Percentiles rank a stretch among this genome's conserved stretches.
Conservation (phyloP, 2,888 invertebrate genomes). For the Sclerodermus sp. region DNA sequence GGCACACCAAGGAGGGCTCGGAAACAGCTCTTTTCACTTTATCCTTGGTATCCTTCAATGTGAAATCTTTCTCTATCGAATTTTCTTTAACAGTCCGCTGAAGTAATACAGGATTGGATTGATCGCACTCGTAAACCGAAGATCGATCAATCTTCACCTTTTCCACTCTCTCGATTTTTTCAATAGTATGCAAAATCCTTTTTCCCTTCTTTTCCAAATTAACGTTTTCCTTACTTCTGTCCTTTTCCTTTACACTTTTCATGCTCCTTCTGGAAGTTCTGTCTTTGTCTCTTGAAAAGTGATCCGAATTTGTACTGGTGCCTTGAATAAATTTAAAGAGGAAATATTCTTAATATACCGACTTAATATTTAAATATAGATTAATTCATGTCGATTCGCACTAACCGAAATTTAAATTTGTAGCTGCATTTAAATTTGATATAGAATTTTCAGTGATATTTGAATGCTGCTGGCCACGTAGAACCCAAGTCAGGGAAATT, state of each 20-base stretch:
- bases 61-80: background rate
- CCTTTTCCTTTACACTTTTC: constrained; percentile 35
- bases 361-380: too few relatives aligned
- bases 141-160: too few relatives aligned
- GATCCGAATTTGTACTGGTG: background rate
- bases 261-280: constrained; percentile 37
- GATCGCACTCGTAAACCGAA: too few relatives aligned
- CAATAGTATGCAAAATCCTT: constrained; percentile 29
- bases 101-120: too few relatives aligned
- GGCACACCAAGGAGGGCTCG: constrained; percentile 60
- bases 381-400: background rate
- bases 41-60: constrained; percentile 20
- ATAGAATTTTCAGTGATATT: constrained; percentile 25
- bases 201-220: constrained; percentile 35
- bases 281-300: constrained; percentile 20
- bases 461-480: constrained; percentile 63
- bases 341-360: too few relatives aligned
- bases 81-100: too few relatives aligned
- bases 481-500: constrained; percentile 75
- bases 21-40: constrained; percentile 60
- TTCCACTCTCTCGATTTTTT: constrained; percentile 28
- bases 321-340: too few relatives aligned
- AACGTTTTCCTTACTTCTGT: constrained; percentile 33
- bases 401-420: background rate
- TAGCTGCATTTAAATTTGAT: constrained; percentile 14